Evolutionary conservation across 1,140 invertebrate species (phyloP), one percentile per base, ranked within the genome.

Genomic region (Teleogryllus occipitalis): DNA sequence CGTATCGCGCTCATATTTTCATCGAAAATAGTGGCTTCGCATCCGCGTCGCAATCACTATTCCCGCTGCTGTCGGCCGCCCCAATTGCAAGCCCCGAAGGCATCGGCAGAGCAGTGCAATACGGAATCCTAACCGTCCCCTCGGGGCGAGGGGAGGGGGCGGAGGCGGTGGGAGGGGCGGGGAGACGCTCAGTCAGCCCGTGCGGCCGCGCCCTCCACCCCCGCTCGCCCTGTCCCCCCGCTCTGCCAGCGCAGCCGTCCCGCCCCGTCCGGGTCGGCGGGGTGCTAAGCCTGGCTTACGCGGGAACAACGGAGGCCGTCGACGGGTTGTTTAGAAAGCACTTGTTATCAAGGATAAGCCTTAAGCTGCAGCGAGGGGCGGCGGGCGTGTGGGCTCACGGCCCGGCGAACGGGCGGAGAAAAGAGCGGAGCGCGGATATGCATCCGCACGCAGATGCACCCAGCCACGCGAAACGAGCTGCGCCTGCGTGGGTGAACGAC

Each of bases 261-360:
- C 27, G 27, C 27, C 27, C 27, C 27, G 27, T 39, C 27, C 27
- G 27, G 27, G 27, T 39, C 27, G 27, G 27, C 27, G 27, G 27
- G 27, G 27, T 18, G 18, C 54, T 65, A 65, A 65, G 54, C 54
- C 18, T 10, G 54, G 54, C 54, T 65, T 65, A 65, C 54, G 10
- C 54, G 54, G 10, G 54, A 65, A 65, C 54, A 65, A 18, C 10
- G 54, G 18, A 10, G 54, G 54, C 18, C 18, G 54, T 65, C 54
- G 54, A 65, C 54, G 54, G 54, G 54, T 65, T 65, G 54, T 65
- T 65, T 65, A 65, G 54, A 65, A 65, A 65, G 54, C 54, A 65
- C 54, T 65, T 65, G 54, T 65, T 65, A 65, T 65, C 54, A 65
- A 65, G 54, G 54, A 65, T 65, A 65, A 65, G 54, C 54, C 18